phyloP scores from a whole-genome alignment of 2,797 vertebrate genomes.

The Hephaestus fuliginosus region DNA sequence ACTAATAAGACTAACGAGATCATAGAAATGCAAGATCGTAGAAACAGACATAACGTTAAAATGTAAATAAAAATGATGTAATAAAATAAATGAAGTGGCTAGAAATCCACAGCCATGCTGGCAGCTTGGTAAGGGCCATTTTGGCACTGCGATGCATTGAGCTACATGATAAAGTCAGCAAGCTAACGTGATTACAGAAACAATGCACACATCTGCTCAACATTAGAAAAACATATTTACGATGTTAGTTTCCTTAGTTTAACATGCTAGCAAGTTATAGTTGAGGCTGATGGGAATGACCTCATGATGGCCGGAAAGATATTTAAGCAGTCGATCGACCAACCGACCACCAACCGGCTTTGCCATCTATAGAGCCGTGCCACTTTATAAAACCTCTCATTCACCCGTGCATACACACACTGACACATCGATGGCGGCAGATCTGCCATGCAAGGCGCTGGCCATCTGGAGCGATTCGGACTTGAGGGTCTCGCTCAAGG shows the following conservation, averaged over 20 bases:
- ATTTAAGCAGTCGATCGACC: not conserved
- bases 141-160: not conserved
- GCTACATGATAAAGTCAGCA: not conserved
- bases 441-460: not conserved
- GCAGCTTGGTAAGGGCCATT: not conserved
- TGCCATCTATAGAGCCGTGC: conserved; percentile 2
- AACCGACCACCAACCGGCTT: not conserved
- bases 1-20: not conserved
- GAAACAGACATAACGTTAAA: not conserved
- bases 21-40: not conserved
- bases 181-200: not conserved
- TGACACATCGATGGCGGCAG: not conserved
- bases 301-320: not conserved
- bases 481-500: conserved; percentile 1
- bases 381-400: conserved; percentile 3
- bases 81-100: not conserved
- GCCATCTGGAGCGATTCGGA: conserved; percentile 8
- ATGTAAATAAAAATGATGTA: not conserved
- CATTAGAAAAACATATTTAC: not conserved
- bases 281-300: not conserved
- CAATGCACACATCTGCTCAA: not conserved
- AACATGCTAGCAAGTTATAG: not conserved
- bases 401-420: not conserved
- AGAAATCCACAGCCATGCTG: not conserved
- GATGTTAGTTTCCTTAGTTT: not conserved